phyloP scores from a whole-genome alignment of 2,797 vertebrate genomes.

The Falco novaeseelandiae region DNA sequence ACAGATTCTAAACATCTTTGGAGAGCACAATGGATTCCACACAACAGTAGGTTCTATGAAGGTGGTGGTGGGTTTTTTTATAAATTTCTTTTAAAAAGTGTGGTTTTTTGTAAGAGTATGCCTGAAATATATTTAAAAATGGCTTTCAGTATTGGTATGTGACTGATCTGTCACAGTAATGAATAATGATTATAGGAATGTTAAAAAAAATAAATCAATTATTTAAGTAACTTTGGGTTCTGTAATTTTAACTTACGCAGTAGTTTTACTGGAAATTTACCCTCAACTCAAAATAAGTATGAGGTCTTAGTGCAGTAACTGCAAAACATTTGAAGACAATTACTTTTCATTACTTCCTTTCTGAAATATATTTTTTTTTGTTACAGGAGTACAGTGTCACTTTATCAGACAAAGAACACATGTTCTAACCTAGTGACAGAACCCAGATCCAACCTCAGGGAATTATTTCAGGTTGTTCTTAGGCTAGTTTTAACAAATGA shows the following conservation, averaged over 20 bases:
- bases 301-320: neutral
- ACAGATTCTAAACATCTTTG: constrained; percentile 47
- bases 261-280: neutral
- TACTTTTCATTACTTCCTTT: constrained; percentile 4
- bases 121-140: neutral
- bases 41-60: constrained; percentile 5
- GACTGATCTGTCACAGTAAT: neutral
- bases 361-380: neutral
- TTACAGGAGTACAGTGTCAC: neutral
- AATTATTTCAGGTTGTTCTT: neutral
- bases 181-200: neutral
- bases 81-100: neutral
- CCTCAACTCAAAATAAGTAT: neutral
- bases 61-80: neutral
- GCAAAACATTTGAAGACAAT: constrained; percentile 1
- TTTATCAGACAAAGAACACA: constrained; percentile 41
- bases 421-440: constrained; percentile 7
- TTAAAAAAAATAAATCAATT: neutral
- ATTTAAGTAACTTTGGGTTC: neutral
- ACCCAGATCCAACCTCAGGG: neutral
- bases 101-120: neutral
- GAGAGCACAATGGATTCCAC: constrained; percentile 5
- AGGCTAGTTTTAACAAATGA: neutral
- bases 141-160: neutral
- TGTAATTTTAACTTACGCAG: neutral